Base-by-base conservation (phyloP, 92 coral and sea anemone genomes). In the Epizoanthus rinbou region DNA sequence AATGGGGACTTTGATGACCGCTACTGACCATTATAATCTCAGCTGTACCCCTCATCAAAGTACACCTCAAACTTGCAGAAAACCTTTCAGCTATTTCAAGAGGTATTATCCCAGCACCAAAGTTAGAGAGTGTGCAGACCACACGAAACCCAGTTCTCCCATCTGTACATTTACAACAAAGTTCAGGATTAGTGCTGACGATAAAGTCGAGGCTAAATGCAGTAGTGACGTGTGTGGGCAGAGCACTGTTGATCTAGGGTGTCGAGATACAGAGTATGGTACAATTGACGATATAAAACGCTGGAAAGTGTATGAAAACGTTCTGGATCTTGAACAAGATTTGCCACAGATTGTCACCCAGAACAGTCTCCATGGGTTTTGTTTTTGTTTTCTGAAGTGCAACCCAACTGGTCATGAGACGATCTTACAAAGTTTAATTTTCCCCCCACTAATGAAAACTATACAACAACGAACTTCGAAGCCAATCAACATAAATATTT, bases 331-430 rank as follows among this genome's bases (percentile, higher is more conserved):
- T 57, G 95, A 89, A 23, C 62, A 79, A 8, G 87, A 82, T 4
- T 53, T 91, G 23, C 95, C 98, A 9, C 60, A 66, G 41, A 85
- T 93, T 4, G 83, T 89, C 9, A 45, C 64, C 2, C 69, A 85
- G 84, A 91, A 80, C 80, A 91, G 93, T n/a, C 50, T 75, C 14
- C 60, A 74, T 14, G 91, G 92, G n/a, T 93, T 89, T 58, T 85
- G 89, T 37, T 93, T 87, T 80, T 95, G 98, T 41, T 87, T 95
- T 11, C 25, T 95, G 1, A 86, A 82, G 58, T 95, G 98, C 69
- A 35, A 47, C 10, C 57, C 60, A 3, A 83, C 69, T 73, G 87
- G 83, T 43, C 79, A 73, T 2, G 81, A 76, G 16, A 43, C 33
- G 5, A 57, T 86, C 45, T 85, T 80, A 57, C 98, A 95, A 62